A percentile compares a stretch with the other conserved stretches of the same genome.
phyloP scores from a whole-genome alignment of 2,888 invertebrate genomes.

The Pyrgus malvae region DNA sequence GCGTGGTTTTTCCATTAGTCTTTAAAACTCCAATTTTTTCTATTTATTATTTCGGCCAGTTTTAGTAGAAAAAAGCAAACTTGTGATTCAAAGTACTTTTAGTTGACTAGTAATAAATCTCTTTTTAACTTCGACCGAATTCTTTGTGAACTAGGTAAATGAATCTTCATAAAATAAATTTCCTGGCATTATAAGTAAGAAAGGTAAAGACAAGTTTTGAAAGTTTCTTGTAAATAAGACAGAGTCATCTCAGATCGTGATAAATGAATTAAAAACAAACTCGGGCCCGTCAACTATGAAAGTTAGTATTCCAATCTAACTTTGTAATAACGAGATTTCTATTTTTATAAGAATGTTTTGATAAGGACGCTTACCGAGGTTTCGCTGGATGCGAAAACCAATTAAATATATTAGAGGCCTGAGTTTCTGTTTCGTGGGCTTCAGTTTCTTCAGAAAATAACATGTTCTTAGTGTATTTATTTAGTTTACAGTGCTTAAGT shows the following conservation, averaged over 20 bases:
- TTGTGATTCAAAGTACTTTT: too few relatives aligned
- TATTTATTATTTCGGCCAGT: too few relatives aligned
- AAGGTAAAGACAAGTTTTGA: constrained; percentile 23
- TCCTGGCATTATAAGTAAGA: constrained; percentile 7
- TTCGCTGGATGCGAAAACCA: constrained; percentile 19
- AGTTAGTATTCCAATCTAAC: constrained; percentile 60
- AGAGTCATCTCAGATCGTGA: constrained; percentile 27
- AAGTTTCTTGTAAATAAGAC: constrained; percentile 28
- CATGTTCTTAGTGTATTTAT: neutral
- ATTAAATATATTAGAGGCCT: constrained; percentile 20
- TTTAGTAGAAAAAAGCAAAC: too few relatives aligned
- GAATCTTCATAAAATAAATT: constrained; percentile 14
- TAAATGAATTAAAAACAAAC: constrained; percentile 32
- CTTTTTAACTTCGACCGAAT: too few relatives aligned
- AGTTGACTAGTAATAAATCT: too few relatives aligned
- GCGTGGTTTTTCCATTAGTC: too few relatives aligned
- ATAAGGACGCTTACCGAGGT: constrained; percentile 27
- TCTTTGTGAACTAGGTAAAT: too few relatives aligned
- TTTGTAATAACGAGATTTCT: constrained; percentile 47
- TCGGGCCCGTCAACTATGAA: constrained; percentile 29
- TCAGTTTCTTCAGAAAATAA: neutral
- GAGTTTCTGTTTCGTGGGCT: neutral
- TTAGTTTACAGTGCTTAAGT: neutral
- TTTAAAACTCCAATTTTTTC: too few relatives aligned
- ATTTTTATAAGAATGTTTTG: constrained; percentile 31